phyloP scores from a whole-genome alignment of 2,797 vertebrate species.

The Natrix natrix region DNA sequence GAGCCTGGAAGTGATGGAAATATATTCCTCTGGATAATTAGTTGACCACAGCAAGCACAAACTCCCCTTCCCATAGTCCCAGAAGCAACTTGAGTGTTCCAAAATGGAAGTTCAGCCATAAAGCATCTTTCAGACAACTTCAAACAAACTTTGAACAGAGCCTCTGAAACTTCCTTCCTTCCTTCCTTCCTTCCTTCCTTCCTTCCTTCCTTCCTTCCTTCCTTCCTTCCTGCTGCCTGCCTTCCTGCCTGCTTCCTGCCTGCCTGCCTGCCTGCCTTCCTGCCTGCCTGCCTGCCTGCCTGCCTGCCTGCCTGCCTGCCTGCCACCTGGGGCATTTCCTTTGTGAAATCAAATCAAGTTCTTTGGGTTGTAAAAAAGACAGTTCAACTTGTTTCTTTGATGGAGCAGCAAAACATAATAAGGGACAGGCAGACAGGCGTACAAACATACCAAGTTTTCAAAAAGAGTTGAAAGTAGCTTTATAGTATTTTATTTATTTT shows the following conservation, averaged over 20 bases:
- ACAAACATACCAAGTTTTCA: not conserved
- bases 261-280: not conserved
- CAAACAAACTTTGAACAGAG: conserved; percentile 73
- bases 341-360: not conserved
- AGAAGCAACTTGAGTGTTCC: conserved; percentile 36
- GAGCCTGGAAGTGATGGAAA: not conserved
- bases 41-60: not conserved
- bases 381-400: no score
- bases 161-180: conserved; percentile 29
- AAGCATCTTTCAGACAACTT: conserved; percentile 40
- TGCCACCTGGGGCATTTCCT: not conserved
- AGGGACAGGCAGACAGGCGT: not conserved
- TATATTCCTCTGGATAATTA: conserved; percentile 18
- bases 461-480: not conserved
- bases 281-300: accelerated
- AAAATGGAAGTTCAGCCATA: conserved; percentile 37
- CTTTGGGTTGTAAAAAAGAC: not conserved
- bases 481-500: not conserved
- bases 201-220: accelerated
- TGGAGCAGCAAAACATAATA: not conserved
- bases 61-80: not conserved
- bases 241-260: not conserved
- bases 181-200: not conserved
- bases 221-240: accelerated
- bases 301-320: accelerated